Evolutionary conservation across 2,888 invertebrate species (phyloP).

Genomic region (Rhagium mordax): DNA sequence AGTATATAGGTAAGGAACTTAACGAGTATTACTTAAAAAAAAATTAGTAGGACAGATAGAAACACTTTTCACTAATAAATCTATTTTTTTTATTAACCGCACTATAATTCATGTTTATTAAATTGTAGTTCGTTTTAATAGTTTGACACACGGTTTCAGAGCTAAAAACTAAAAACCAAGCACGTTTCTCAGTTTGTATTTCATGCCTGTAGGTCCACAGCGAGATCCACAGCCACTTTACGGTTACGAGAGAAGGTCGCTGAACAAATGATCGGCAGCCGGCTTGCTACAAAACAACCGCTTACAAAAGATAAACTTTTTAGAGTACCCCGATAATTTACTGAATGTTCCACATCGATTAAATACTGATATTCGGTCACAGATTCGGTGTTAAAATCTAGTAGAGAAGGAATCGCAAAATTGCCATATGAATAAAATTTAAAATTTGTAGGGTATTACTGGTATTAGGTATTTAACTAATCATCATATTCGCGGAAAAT

Average conservation of each 20-base stretch:
- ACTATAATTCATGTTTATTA: constrained; percentile 23
- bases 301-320: constrained; percentile 64
- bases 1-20: background rate
- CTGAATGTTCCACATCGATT: constrained; percentile 51
- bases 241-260: constrained; percentile 50
- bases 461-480: too few relatives aligned
- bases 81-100: constrained; percentile 2
- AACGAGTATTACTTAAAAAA: background rate
- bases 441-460: too few relatives aligned
- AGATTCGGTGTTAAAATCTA: too few relatives aligned
- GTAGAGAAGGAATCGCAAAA: too few relatives aligned
- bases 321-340: constrained; percentile 59
- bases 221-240: too few relatives aligned
- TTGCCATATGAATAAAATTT: too few relatives aligned
- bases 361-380: too few relatives aligned
- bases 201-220: constrained; percentile 28
- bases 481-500: too few relatives aligned
- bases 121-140: background rate
- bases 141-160: background rate
- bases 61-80: constrained; percentile 2
- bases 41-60: background rate
- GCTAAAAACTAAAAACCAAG: constrained; percentile 26
- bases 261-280: constrained; percentile 61
- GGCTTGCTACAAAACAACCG: constrained; percentile 60
- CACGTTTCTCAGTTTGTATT: constrained; percentile 27